Evolutionary conservation across 1,140 invertebrate species (phyloP).

Genomic region (Grapholita molesta): DNA sequence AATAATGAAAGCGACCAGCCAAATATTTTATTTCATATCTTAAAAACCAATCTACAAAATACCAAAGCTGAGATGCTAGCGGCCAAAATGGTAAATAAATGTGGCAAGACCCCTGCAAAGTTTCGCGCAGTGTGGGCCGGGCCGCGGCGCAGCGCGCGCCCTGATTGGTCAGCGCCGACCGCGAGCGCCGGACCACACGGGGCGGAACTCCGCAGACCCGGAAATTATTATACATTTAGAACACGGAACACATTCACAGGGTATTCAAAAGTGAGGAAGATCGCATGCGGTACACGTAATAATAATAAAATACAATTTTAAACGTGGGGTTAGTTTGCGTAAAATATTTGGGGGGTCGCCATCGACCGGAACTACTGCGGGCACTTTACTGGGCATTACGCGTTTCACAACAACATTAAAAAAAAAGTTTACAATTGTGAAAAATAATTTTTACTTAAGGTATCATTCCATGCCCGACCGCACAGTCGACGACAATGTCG

Average conservation of each 20-base stretch:
- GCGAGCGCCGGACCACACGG: conserved; percentile 23
- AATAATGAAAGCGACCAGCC: conserved; percentile 62
- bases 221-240: conserved; percentile 42
- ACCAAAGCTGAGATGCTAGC: conserved; percentile 60
- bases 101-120: conserved; percentile 28
- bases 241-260: conserved; percentile 58
- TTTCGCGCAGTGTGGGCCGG: conserved; percentile 28
- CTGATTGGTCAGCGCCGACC: conserved; percentile 20
- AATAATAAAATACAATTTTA: conserved; percentile 35
- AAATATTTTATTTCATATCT: conserved; percentile 51
- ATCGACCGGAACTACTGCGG: conserved; percentile 39
- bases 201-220: conserved; percentile 25
- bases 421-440: too few relatives aligned
- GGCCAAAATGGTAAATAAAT: conserved; percentile 48
- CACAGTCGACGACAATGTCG: too few relatives aligned
- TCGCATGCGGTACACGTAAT: conserved; percentile 50
- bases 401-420: neutral
- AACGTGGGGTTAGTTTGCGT: conserved; percentile 40
- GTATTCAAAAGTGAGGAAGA: conserved; percentile 40
- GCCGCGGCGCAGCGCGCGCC: neutral
- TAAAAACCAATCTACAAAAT: conserved; percentile 44
- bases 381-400: conserved; percentile 32
- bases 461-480: neutral
- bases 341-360: conserved; percentile 62
- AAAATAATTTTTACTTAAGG: neutral